Conservation (phyloP, 2,888 invertebrate genomes). For the Eupithecia dodoneata region DNA sequence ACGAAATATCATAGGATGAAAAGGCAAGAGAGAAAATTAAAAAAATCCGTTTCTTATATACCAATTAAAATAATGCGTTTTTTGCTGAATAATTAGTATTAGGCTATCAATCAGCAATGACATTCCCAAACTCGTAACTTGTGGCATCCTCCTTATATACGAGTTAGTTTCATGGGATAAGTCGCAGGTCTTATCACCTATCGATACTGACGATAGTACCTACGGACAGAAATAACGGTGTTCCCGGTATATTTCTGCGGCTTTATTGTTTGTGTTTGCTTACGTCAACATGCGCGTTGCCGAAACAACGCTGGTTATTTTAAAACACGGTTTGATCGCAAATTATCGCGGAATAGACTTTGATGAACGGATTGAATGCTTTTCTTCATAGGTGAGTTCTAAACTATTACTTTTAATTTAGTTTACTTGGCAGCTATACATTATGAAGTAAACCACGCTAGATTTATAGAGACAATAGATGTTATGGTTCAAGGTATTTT, state of each 20-base stretch:
- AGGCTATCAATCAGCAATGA: background rate
- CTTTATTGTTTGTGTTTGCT: conserved; percentile 68
- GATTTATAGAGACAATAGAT: background rate
- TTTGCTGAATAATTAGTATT: background rate
- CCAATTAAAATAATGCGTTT: too few species aligned
- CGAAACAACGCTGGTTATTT: conserved; percentile 42
- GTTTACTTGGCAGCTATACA: background rate
- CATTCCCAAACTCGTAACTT: background rate
- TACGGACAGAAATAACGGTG: conserved; percentile 55
- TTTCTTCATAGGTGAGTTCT: conserved; percentile 9
- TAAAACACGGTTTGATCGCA: conserved; percentile 40
- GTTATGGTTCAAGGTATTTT: background rate
- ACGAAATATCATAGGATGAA: background rate
- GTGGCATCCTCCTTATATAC: background rate
- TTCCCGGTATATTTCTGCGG: conserved; percentile 47
- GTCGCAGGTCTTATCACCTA: conserved; percentile 18
- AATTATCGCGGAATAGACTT: conserved; percentile 32
- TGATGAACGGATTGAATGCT: conserved; percentile 22
- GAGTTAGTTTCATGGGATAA: background rate
- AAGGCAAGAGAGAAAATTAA: background rate
- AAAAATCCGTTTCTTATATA: background rate
- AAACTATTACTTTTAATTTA: conserved; percentile 8
- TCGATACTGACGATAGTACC: conserved; percentile 48
- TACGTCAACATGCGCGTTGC: conserved; percentile 58
- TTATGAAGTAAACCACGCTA: background rate